Evolutionary conservation across 2,888 invertebrate species (phyloP), one percentile per base, ranked within the genome.

Genomic region (Parnassius apollo): DNA sequence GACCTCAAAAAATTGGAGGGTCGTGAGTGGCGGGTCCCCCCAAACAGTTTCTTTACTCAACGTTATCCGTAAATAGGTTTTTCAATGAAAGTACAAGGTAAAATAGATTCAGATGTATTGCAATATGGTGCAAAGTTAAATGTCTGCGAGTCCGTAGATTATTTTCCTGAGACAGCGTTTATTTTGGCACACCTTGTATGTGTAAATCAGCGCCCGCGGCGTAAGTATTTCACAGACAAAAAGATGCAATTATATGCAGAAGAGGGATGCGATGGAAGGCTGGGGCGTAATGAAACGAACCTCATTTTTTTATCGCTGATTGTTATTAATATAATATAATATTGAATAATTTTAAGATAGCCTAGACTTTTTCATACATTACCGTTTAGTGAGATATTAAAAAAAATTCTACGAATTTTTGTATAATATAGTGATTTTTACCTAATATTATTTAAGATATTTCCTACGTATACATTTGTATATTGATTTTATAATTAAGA

Each of bases 121-220:
- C 9, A 50, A 71, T 78, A 85, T 71, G 77, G 75, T 68, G 65
- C 65, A 75, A 68, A 78, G 83, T 85, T 48, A 68, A 59, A 56
- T 70, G 71, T 50, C 42, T 46, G 46, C 35, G 69, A 73, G 74
- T 79, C 77, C 77, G 77, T 78, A 83, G 82, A 85, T 86, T 85
- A 86, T 89, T 89, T 90, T 87, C 85, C 78, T 84, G 80, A 83
- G 84, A 75, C 82, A 76, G 81, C 84, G 76, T 89, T 63, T 90
- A 92, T 92, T 91, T 89, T 88, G 90, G 89, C 88, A 90, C 91
- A 91, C 91, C 91, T 89, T 88, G 91, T 85, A 90, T 86, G 88
- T 91, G 91, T 92, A 92, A 92, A 92, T 91, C 92, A 92, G 88
- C 80, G 91, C 89, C 80, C 72, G 80, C 77, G 86, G 91, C 87